Conservation (phyloP, 2,888 invertebrate genomes). For the Tubulanus polymorphus region DNA sequence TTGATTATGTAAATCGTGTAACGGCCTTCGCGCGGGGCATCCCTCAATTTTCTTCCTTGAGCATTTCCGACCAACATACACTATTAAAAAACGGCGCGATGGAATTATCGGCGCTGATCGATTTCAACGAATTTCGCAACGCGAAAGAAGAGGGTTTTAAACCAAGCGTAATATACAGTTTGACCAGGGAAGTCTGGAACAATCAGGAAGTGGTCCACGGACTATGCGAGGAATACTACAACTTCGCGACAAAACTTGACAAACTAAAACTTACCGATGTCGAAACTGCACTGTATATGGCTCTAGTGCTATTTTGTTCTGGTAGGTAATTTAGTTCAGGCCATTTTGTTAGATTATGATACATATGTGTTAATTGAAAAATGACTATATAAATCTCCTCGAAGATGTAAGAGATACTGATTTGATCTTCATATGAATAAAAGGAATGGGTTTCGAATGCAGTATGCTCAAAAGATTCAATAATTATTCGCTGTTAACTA, state of each 20-base stretch:
- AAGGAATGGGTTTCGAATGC: background rate
- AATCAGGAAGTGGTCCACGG: too few relatives aligned
- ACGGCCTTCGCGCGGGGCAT: constrained; percentile 38
- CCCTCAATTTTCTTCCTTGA: constrained; percentile 34
- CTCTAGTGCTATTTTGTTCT: constrained; percentile 33
- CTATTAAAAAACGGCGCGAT: constrained; percentile 36
- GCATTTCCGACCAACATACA: constrained; percentile 32
- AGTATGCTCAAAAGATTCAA: background rate
- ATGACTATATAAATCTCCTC: too few relatives aligned
- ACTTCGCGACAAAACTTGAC: constrained; percentile 23
- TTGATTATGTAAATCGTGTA: too few relatives aligned
- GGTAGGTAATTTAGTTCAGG: constrained; percentile 22
- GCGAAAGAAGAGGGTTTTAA: too few relatives aligned
- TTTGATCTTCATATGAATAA: background rate
- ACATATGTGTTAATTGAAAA: too few relatives aligned
- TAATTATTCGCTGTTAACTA: background rate
- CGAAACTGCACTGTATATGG: constrained; percentile 27
- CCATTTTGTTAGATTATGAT: background rate
- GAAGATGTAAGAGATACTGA: too few relatives aligned
- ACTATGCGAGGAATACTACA: constrained; percentile 20
- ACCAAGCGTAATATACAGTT: too few relatives aligned
- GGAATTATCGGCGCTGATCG: constrained; percentile 35
- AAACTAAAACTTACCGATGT: constrained; percentile 28
- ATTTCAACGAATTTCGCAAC: too few relatives aligned
- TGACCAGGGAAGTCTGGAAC: too few relatives aligned